These are phyloP conservation scores for Ashinkailepas kermadecensis DNA, from an alignment of 2,888 invertebrate species.

Conservation along the genomic window DNA sequence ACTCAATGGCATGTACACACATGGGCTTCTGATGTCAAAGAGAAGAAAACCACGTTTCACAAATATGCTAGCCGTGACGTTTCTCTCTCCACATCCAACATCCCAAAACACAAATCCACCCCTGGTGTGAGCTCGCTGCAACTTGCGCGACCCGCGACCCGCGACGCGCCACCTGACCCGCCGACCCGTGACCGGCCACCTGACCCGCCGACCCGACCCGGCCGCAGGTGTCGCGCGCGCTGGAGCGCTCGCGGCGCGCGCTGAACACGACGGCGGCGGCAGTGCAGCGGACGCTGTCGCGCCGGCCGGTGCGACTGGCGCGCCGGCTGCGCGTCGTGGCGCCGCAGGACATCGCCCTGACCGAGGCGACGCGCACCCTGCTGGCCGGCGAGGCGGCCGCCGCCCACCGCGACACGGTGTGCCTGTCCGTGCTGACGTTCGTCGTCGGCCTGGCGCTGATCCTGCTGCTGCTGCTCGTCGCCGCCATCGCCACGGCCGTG, in stretches of 20 bases:
- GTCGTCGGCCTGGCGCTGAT: slow-evolving; percentile 55
- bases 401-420: slow-evolving; percentile 46
- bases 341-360: slow-evolving; percentile 54
- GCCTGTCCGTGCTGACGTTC: slow-evolving; percentile 57
- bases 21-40: too few species aligned
- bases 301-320: slow-evolving; percentile 52
- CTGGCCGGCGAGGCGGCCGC: slow-evolving; percentile 27
- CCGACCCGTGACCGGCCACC: too few species aligned
- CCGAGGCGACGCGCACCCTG: slow-evolving; percentile 21
- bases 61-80: too few species aligned
- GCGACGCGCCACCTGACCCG: too few species aligned
- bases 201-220: too few species aligned
- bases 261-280: slow-evolving; percentile 38
- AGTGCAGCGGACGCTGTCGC: slow-evolving; percentile 43
- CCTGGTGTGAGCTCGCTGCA: too few species aligned
- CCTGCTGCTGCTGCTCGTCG: slow-evolving; percentile 53
- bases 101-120: too few species aligned
- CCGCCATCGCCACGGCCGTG: slow-evolving; percentile 49
- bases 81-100: too few species aligned
- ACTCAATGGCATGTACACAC: too few species aligned
- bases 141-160: neutral
- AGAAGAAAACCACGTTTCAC: too few species aligned
- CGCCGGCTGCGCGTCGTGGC: slow-evolving; percentile 60
- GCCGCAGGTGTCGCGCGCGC: neutral
- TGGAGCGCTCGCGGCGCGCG: slow-evolving; percentile 36